phyloP scores from a whole-genome alignment of 2,113 vertebrate species.

The Ariopsis seemanni region DNA sequence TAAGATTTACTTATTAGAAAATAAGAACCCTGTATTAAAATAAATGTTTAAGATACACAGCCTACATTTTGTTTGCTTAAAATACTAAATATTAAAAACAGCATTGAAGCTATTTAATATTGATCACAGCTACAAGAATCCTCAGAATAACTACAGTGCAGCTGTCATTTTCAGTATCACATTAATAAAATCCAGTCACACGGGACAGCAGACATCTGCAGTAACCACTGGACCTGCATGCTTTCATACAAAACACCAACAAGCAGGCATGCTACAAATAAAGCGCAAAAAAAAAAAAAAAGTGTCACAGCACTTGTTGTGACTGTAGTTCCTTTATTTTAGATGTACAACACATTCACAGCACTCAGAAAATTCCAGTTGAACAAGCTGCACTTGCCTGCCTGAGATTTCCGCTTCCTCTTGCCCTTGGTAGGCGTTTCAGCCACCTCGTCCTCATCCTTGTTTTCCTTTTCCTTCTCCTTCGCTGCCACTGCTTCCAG shows the following conservation, averaged over 20 bases:
- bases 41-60: background rate
- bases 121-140: background rate
- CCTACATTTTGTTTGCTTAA: background rate
- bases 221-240: background rate
- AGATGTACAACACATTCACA: background rate
- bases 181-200: background rate
- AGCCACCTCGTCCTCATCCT: constrained; percentile 61
- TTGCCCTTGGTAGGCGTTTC: constrained; percentile 78
- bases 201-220: background rate
- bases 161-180: background rate
- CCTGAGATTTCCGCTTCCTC: constrained; percentile 85
- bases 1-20: background rate
- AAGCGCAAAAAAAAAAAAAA: background rate
- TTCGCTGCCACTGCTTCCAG: constrained; percentile 82
- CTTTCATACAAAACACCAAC: background rate
- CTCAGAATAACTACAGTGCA: background rate
- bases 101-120: background rate
- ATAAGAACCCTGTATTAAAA: background rate
- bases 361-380: background rate
- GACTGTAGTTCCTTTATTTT: background rate
- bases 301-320: background rate
- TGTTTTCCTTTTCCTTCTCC: constrained; percentile 91
- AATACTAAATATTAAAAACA: background rate
- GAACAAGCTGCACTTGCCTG: constrained; percentile 61
- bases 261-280: background rate